Conservation (phyloP, 2,888 invertebrate species). For the Corbicula japonica region DNA sequence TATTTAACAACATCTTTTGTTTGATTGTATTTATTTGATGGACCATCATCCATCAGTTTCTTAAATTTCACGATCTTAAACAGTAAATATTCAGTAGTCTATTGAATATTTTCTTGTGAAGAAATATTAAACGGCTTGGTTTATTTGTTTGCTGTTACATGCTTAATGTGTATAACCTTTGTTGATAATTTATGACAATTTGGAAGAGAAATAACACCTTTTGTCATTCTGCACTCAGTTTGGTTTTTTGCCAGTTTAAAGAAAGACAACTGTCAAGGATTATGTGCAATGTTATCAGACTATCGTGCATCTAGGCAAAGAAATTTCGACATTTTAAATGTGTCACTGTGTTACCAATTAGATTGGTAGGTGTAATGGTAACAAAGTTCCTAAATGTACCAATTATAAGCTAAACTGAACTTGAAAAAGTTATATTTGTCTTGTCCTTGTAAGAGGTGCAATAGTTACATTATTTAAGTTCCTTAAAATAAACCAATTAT, state of each 20-base stretch:
- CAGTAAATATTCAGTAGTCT: conserved; percentile 1
- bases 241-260: conserved; percentile 29
- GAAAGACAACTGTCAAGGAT: conserved; percentile 2
- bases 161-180: conserved; percentile 33
- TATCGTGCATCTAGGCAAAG: no score
- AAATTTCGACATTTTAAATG: no score
- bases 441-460: no score
- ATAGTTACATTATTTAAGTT: no score
- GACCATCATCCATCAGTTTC: conserved; percentile 14
- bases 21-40: no score
- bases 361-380: no score
- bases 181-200: conserved; percentile 18
- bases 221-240: conserved; percentile 36
- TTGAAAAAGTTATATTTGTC: no score
- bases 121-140: conserved; percentile 7
- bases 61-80: conserved; percentile 22
- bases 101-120: conserved; percentile 6
- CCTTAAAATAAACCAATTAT: no score
- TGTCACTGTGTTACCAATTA: conserved; percentile 12
- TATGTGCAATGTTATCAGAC: no score
- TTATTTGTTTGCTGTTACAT: conserved; percentile 31
- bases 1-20: no score
- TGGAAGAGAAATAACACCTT: conserved; percentile 19
- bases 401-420: no score
- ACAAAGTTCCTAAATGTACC: no score